Evolutionary conservation across 2,113 vertebrate genomes (phyloP).

Genomic region (Catharus bicknelli): DNA sequence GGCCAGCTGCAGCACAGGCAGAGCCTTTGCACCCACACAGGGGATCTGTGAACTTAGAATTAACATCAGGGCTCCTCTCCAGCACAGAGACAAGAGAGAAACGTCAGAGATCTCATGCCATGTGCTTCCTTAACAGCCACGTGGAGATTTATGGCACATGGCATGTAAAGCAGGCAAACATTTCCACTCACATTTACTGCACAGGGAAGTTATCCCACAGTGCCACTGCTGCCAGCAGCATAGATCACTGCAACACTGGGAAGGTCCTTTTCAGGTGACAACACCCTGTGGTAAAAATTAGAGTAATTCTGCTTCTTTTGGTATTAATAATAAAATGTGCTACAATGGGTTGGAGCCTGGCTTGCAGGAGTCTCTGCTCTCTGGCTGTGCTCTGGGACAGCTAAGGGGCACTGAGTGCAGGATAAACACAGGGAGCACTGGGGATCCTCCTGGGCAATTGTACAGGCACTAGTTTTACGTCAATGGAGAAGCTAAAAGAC

Average conservation of each 20-base stretch:
- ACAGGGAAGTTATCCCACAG: background rate
- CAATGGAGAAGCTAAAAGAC: background rate
- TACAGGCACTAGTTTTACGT: background rate
- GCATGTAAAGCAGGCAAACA: background rate
- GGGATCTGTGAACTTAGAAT: background rate
- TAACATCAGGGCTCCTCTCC: fast-evolving
- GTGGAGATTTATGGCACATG: background rate
- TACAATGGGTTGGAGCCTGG: fast-evolving
- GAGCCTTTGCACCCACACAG: background rate
- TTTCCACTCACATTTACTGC: background rate
- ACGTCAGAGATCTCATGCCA: fast-evolving
- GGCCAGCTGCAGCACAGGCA: background rate
- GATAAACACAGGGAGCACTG: background rate
- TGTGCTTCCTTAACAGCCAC: background rate
- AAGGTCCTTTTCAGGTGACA: background rate
- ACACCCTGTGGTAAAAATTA: background rate
- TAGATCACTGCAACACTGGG: fast-evolving
- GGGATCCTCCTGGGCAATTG: background rate
- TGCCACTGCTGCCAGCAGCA: background rate
- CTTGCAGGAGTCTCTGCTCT: background rate
- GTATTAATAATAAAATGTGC: background rate
- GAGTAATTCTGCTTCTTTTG: background rate
- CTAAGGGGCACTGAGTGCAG: background rate
- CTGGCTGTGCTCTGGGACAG: background rate
- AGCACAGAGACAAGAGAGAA: background rate